Conservation (phyloP, 1,140 invertebrate species). For the Penaeus indicus region DNA sequence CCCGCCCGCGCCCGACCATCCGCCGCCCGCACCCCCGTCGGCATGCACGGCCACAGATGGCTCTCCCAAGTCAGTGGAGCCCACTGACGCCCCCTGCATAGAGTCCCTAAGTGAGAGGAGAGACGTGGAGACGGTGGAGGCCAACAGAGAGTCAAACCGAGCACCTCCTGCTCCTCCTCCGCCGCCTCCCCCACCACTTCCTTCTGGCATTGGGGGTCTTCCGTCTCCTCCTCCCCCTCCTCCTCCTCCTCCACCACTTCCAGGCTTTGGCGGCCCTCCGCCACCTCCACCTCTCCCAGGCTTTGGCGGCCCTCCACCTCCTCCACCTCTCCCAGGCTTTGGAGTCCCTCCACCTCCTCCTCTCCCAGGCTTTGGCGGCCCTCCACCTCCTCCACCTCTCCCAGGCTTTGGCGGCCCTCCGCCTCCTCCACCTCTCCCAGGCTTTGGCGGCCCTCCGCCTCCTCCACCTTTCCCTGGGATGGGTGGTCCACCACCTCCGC, state of each 20-base stretch:
- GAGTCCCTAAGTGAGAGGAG: neutral
- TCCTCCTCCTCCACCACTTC: constrained; percentile 29
- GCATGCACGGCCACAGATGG: too few relatives aligned
- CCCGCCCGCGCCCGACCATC: neutral
- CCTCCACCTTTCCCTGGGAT: constrained; percentile 18
- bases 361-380: constrained; percentile 57
- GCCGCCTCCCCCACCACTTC: neutral
- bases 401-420: constrained; percentile 67
- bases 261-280: neutral
- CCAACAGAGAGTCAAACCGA: neutral
- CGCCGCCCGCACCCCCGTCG: neutral
- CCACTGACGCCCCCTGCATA: too few relatives aligned
- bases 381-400: constrained; percentile 22
- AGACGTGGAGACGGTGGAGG: neutral
- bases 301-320: constrained; percentile 21
- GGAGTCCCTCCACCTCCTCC: constrained; percentile 62
- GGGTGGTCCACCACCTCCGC: neutral
- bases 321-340: constrained; percentile 40
- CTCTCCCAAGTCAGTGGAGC: too few relatives aligned
- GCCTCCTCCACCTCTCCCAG: constrained; percentile 25
- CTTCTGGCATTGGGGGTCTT: neutral
- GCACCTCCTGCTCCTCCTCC: constrained; percentile 24
- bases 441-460: constrained; percentile 4
- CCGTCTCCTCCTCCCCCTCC: constrained; percentile 18
- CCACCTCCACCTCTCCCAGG: constrained; percentile 21